Evolutionary conservation across 2,113 vertebrate species (phyloP), one percentile per base, ranked within the genome.

Genomic region (Odontophorus gujanensis): DNA sequence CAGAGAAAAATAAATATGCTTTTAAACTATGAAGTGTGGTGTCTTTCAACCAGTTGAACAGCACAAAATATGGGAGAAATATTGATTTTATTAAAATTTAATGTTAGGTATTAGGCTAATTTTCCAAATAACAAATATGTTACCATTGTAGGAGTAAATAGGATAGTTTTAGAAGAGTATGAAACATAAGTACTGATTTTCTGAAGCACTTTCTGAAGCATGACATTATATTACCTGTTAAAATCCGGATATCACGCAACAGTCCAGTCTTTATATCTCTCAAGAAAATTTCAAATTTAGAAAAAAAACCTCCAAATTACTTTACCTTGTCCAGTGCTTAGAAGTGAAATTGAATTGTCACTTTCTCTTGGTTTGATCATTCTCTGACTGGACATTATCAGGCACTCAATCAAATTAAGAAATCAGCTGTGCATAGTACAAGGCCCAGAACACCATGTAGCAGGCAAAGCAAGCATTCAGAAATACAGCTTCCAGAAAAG

Each of bases 61-160:
- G 4, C 16, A 51, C 47, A 89, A 75, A 90, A 13, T 7, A 76
- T 11, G 7, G 26, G 32, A 1, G 11, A 92, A 77, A 62, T 65
- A 20, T 62, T 25, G 22, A 14, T 51, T 81, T 62, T 61, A 81
- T 91, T 81, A 86, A 93, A 75, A 0, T 86, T 77, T 81, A 84
- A 92, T 81, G 14, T 5, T 57, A 5, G 1, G 8, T 57, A 89
- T 93, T 43, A 71, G 11, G 32, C 83, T 96, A 81, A 43, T 78
- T 90, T 92, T 81, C 51, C 69, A 75, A 78, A 72, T 17, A 75
- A 93, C 90, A 93, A 83, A 63, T 77, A 38, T 77, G 16, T 67
- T 91, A 93, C 63, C 68, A 72, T 15, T 72, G 22, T 72, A 88
- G 47, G 93, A 83, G 11, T 67, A 61, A 94, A 75, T 15, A 88